Evolutionary conservation across 2,888 invertebrate species (phyloP), one percentile per base, ranked within the genome.

Genomic region (Nomada goodeniana): DNA sequence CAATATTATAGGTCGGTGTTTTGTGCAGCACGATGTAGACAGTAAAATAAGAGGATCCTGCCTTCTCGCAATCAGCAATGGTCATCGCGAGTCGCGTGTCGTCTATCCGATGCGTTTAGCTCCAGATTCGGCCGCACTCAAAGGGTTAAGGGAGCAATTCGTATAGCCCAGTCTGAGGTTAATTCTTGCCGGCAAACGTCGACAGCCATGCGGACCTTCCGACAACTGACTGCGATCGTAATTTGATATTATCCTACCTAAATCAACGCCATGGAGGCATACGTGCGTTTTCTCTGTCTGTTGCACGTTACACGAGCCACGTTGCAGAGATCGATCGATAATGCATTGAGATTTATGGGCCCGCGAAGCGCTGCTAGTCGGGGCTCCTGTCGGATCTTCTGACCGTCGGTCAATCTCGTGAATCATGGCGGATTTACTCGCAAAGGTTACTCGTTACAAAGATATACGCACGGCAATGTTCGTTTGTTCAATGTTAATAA

Each of bases 341-440:
- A 80, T 86, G 82, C 89, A 88, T 87, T 89, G 88, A 88, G 87
- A 88, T 88, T 88, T 88, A 88, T 88, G 82, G 89, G 82, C 77
- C 84, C 86, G 82, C 68, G 85, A 86, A 83, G 76, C 79, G 82
- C 73, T 76, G 70, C 76, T 80, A 73, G 72, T 73, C 76, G 75
- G 69, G 71, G 81, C 80, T 76, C 79, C 75, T 85, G 88, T 87
- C 82, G 83, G 85, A 86, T 87, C 88, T 88, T 81, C 75, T 76
- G 86, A 77, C 76, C 88, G 85, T 81, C 77, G 87, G 87, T 87
- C 86, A 85, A 88, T 88, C 88, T 83, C 88, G 80, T 88, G 88
- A 88, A 88, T 88, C 88, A 88, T 81, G 78, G 70, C 71, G 83
- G 86, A 88, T 82, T 84, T 88, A 85, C 74, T 74, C 50, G 80